A percentile compares a stretch with the other conserved stretches of the same genome.
Evolutionary conservation across 2,888 invertebrate genomes (phyloP).

Genomic region (Patella depressa): DNA sequence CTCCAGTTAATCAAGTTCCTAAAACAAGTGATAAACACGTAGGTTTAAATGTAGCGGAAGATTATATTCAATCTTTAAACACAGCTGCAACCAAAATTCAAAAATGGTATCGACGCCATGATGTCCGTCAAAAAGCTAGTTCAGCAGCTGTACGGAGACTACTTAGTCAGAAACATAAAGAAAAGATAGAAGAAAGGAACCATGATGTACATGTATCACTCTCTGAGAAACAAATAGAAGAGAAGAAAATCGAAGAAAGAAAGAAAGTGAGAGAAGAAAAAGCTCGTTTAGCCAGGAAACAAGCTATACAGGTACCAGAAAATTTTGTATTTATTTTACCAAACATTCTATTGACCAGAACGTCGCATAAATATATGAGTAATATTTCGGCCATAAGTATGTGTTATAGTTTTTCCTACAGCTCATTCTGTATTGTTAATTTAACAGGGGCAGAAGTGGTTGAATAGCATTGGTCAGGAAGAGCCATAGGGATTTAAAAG

Average conservation of each 20-base stretch:
- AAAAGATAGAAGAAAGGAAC: conserved; percentile 47
- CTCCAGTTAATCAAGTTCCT: conserved; percentile 66
- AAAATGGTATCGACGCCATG: conserved; percentile 62
- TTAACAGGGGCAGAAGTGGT: too few species aligned
- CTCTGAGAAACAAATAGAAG: conserved; percentile 46
- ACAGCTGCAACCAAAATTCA: conserved; percentile 66
- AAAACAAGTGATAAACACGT: conserved; percentile 27
- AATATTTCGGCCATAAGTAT: too few species aligned
- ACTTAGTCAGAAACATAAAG: conserved; percentile 59
- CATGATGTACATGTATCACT: conserved; percentile 41
- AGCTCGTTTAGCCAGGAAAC: conserved; percentile 62
- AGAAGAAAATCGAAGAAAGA: conserved; percentile 54
- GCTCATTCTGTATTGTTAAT: too few species aligned
- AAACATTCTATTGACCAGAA: too few species aligned
- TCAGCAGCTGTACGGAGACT: conserved; percentile 65
- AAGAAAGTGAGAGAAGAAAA: conserved; percentile 62
- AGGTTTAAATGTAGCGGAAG: conserved; percentile 55
- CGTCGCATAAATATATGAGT: too few species aligned
- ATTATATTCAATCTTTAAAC: conserved; percentile 59
- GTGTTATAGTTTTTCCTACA: too few species aligned
- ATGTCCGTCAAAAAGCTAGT: conserved; percentile 47
- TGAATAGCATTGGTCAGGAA: too few species aligned
- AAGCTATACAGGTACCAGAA: conserved; percentile 63
- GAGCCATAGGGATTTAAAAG: too few species aligned
- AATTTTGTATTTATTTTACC: too few species aligned